Percentiles rank a stretch among this genome's conserved stretches.
Conservation (phyloP, 2,888 invertebrate genomes). For the Xestia rhomboidea region DNA sequence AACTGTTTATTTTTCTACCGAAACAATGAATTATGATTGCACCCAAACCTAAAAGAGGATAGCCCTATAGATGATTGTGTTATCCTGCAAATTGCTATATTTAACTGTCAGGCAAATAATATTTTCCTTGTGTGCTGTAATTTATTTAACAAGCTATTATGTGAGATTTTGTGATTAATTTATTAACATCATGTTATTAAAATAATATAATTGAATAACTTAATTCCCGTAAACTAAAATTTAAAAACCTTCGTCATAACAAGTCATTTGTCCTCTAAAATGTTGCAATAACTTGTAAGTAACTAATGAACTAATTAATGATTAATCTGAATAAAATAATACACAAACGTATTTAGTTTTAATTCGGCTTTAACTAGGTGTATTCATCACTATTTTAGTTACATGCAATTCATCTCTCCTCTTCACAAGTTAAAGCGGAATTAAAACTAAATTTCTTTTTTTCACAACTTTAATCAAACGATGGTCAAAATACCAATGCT, state of each 20-base stretch:
- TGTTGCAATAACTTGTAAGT: neutral
- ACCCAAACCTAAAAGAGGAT: conserved; percentile 9
- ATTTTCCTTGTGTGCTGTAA: conserved; percentile 12
- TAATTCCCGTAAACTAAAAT: neutral
- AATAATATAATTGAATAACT: neutral
- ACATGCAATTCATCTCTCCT: neutral
- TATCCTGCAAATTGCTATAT: conserved; percentile 9
- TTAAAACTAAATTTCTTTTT: neutral
- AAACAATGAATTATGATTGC: neutral
- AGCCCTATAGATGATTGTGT: conserved; percentile 3
- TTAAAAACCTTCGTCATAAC: neutral
- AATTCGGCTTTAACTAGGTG: neutral
- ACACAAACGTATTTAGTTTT: neutral
- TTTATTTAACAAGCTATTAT: conserved; percentile 17
- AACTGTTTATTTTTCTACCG: neutral
- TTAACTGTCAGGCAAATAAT: conserved; percentile 16
- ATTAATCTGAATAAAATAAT: neutral
- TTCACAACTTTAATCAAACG: too few species aligned
- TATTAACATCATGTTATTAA: conserved; percentile 40
- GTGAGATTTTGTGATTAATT: conserved; percentile 55
- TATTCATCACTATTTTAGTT: neutral
- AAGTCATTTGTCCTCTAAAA: neutral
- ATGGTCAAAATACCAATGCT: too few species aligned
- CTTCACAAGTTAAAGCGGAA: neutral
- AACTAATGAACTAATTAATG: neutral